Evolutionary conservation across 2,888 invertebrate species (phyloP), one percentile per base, ranked within the genome.

Genomic region (Stratiomys singularior): DNA sequence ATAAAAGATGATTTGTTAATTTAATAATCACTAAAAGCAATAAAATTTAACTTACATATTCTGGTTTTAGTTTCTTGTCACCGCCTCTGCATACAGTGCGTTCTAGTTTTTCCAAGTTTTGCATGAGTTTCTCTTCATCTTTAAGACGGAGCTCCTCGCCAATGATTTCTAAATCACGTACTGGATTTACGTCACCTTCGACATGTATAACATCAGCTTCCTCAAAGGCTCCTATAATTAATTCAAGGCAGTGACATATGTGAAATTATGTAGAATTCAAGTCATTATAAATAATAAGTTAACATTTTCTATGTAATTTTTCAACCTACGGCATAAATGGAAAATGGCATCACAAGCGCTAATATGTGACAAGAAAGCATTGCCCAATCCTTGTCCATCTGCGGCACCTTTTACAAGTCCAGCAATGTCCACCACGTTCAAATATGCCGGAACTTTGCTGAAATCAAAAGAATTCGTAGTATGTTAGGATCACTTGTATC

Each of bases 261-360:
- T n/a, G n/a, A n/a, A n/a, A n/a, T 46, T 46, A 46, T 46, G 46
- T n/a, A 15, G 46, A 46, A 15, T 11, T 46, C 46, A 1, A 46
- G n/a, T 46, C 13, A 46, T 11, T 11, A 46, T 11, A 11, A 46
- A 46, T n/a, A n/a, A n/a, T n/a, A n/a, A n/a, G n/a, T n/a, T n/a
- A n/a, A n/a, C n/a, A n/a, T n/a, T n/a, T n/a, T n/a, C n/a, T n/a
- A n/a, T n/a, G n/a, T n/a, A n/a, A n/a, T 56, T 52, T 25, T 56
- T 4, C 60, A 78, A 78, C 96, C 93, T 89, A 97, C 99, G 93
- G 85, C 96, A 95, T 81, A 99, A 91, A 88, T 99, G 98, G 86
- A 99, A 99, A 83, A 99, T 93, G 56, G 98, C 97, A 88, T 99
- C 99, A 86, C 99, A 99, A 18, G 98, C 99, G 86, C 94, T 96